Percentiles rank a stretch among this genome's conserved stretches.
These are phyloP conservation scores for Hyposoter didymator DNA, from an alignment of 2,888 invertebrate genomes.

Conservation along the genomic window DNA sequence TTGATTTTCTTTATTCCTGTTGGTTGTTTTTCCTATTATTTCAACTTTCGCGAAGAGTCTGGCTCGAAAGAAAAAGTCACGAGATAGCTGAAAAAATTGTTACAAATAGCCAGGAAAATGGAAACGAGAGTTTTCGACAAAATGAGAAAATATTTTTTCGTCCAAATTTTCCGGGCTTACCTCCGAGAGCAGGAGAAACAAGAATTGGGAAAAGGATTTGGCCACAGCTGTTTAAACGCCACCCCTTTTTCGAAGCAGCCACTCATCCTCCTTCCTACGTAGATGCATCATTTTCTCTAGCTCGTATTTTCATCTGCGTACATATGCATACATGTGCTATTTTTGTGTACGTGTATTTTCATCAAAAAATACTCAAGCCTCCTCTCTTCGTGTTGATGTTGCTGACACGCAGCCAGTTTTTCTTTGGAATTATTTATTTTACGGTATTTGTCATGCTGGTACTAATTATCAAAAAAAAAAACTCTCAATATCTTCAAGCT, in stretches of 20 bases:
- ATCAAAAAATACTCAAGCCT: neutral
- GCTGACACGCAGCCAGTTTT: neutral
- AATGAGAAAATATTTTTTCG: slow-evolving; percentile 75
- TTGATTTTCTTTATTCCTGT: neutral
- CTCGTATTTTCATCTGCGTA: slow-evolving; percentile 53
- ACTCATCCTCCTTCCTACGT: slow-evolving; percentile 61
- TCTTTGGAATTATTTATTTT: neutral
- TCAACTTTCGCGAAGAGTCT: neutral
- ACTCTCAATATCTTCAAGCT: neutral
- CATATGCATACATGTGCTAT: slow-evolving; percentile 20
- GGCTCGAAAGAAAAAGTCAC: neutral
- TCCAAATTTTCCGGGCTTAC: slow-evolving; percentile 69
- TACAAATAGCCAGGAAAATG: slow-evolving; percentile 1
- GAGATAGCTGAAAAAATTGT: neutral
- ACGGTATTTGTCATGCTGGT: too few relatives aligned
- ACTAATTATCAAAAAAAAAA: neutral
- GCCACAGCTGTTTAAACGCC: slow-evolving; percentile 78
- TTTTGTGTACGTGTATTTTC: neutral
- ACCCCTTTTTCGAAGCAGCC: slow-evolving; percentile 65
- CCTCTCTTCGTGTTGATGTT: neutral
- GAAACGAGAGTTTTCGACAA: slow-evolving; percentile 39
- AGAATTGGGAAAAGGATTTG: slow-evolving; percentile 73
- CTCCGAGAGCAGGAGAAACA: slow-evolving; percentile 37
- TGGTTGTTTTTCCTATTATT: neutral
- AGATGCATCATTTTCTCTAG: slow-evolving; percentile 59